A percentile compares a stretch with the other conserved stretches of the same genome.
Conservation (phyloP, 2,888 invertebrate species). For the Drosophila koepferae region DNA sequence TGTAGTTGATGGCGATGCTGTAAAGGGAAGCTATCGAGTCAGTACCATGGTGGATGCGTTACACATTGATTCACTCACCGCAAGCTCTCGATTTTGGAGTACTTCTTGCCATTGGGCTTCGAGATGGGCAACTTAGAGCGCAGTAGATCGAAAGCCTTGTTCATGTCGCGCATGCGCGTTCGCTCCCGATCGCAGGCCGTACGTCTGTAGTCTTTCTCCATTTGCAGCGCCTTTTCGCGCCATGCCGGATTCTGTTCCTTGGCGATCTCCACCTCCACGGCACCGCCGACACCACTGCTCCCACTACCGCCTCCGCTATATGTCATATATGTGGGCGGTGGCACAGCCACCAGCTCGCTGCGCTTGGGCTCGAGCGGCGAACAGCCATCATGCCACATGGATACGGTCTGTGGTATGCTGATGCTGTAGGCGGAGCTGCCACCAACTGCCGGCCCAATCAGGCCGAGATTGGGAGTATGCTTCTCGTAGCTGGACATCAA, state of each 20-base stretch:
- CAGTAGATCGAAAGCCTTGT: conserved; percentile 91
- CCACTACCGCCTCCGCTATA: conserved; percentile 43
- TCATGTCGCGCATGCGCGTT: conserved; percentile 94
- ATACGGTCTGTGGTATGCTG: conserved; percentile 82
- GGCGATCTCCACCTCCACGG: conserved; percentile 73
- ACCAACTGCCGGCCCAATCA: conserved; percentile 29
- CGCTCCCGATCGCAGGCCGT: conserved; percentile 94
- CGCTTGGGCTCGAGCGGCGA: conserved; percentile 46
- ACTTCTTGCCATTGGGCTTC: conserved; percentile 93
- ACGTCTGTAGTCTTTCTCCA: conserved; percentile 91
- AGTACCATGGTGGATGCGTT: not conserved
- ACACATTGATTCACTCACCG: conserved; percentile 86
- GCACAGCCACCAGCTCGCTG: conserved; percentile 69
- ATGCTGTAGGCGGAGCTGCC: conserved; percentile 46
- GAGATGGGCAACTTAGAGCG: conserved; percentile 91
- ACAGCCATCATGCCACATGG: conserved; percentile 72
- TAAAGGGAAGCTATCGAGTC: conserved; percentile 28
- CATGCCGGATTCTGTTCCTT: conserved; percentile 85
- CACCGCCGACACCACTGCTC: conserved; percentile 29
- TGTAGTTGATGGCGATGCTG: conserved; percentile 91
- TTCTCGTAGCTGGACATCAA: conserved; percentile 62
- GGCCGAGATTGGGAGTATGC: conserved; percentile 24
- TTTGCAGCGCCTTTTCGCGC: conserved; percentile 88
- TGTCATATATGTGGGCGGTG: conserved; percentile 77
- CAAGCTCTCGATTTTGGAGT: conserved; percentile 93